phyloP scores from a whole-genome alignment of 2,797 vertebrate genomes.

The Scyliorhinus canicula region DNA sequence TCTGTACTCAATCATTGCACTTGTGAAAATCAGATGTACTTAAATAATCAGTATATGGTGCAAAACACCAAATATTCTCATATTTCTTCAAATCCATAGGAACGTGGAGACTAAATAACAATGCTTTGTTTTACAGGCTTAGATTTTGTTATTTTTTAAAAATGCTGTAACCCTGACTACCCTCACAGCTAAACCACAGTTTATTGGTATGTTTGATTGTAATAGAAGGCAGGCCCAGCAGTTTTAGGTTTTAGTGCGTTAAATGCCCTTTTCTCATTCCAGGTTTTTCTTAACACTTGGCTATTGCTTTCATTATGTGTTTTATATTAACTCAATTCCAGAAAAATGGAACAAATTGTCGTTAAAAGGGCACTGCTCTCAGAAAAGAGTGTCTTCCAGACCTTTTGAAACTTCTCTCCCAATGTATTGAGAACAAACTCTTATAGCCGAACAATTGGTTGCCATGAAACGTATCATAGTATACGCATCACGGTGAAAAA shows the following conservation, averaged over 20 bases:
- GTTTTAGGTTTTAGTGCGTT: neutral
- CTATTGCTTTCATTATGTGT: conserved; percentile 16
- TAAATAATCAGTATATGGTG: neutral
- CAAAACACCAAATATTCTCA: neutral
- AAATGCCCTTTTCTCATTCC: conserved; percentile 7
- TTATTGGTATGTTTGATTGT: conserved; percentile 8
- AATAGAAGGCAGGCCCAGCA: conserved; percentile 2
- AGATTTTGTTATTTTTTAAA: neutral
- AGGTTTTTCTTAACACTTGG: conserved; percentile 7
- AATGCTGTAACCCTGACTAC: conserved; percentile 9
- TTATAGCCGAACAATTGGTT: neutral
- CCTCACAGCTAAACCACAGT: neutral
- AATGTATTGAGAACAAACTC: neutral
- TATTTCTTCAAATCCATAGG: neutral
- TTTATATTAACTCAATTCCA: conserved; percentile 22
- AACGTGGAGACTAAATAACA: neutral
- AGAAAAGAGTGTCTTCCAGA: neutral
- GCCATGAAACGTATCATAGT: neutral
- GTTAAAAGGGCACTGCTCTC: neutral
- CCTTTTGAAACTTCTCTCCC: neutral
- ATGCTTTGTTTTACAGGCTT: neutral
- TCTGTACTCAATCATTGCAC: neutral
- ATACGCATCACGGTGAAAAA: neutral
- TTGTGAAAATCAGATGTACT: conserved; percentile 11
- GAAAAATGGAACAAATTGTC: neutral